phyloP scores from a whole-genome alignment of 2,888 invertebrate species.

The Andrena flavipes region DNA sequence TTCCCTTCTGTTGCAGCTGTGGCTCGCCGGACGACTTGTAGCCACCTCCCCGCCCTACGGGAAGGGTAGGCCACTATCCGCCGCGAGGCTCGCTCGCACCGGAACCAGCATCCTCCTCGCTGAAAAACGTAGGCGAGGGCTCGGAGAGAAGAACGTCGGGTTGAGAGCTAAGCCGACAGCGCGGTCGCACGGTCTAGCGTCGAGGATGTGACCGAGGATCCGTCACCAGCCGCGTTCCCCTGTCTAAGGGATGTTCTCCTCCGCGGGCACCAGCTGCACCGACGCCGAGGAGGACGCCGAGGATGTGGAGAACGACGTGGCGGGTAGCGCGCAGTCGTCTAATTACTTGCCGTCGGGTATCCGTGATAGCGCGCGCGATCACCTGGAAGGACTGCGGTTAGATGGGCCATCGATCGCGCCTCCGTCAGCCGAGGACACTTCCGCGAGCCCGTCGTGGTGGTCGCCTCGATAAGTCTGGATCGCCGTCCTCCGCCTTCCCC shows the following conservation, averaged over 20 bases:
- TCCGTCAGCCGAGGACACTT: conserved; percentile 63
- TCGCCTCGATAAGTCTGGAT: conserved; percentile 49
- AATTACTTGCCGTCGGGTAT: conserved; percentile 62
- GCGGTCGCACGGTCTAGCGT: no score
- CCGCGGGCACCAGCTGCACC: conserved; percentile 75
- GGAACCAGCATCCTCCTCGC: no score
- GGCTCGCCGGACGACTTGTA: no score
- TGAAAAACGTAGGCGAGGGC: no score
- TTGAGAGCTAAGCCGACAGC: neutral
- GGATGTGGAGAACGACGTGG: conserved; percentile 82
- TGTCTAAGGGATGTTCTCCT: conserved; percentile 78
- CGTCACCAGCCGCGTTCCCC: conserved; percentile 27
- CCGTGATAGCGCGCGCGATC: conserved; percentile 69
- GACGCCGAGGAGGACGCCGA: conserved; percentile 83
- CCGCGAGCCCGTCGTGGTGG: conserved; percentile 59
- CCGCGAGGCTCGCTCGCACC: no score
- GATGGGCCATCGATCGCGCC: conserved; percentile 71
- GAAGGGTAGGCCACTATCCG: no score
- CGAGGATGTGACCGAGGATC: conserved; percentile 54
- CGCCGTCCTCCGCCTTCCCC: conserved; percentile 24
- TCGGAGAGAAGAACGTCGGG: no score
- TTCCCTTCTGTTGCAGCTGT: no score
- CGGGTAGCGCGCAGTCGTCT: conserved; percentile 67
- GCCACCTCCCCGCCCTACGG: no score
- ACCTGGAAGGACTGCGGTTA: conserved; percentile 84